Percentiles rank a stretch among this genome's conserved stretches.
These are phyloP conservation scores for Plectrocnemia conspersa DNA, from an alignment of 1,140 invertebrate species.

Conservation along the genomic window DNA sequence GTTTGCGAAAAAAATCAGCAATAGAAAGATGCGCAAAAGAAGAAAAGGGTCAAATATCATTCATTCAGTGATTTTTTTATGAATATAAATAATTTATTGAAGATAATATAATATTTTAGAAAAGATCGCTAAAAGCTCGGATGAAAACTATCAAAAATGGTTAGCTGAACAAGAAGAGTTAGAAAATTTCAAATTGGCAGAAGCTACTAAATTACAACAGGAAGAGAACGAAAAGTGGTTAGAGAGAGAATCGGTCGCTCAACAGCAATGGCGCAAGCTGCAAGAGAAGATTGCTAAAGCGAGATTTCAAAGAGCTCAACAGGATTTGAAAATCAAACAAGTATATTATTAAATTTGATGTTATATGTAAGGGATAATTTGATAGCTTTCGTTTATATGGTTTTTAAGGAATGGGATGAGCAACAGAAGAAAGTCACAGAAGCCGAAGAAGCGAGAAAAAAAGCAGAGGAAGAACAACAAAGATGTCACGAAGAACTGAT, in stretches of 20 bases:
- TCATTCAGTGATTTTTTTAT: neutral
- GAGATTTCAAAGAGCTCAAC: slow-evolving; percentile 46
- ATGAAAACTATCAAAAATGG: slow-evolving; percentile 49
- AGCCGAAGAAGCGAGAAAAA: slow-evolving; percentile 43
- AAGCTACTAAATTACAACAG: slow-evolving; percentile 44
- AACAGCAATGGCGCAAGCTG: slow-evolving; percentile 51
- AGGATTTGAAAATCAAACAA: slow-evolving; percentile 52
- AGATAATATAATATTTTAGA: slow-evolving; percentile 33
- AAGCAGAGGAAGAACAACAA: slow-evolving; percentile 46
- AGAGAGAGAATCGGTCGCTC: slow-evolving; percentile 44
- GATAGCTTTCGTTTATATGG: too few species aligned
- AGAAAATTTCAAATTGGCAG: slow-evolving; percentile 42
- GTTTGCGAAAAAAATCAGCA: slow-evolving; percentile 50
- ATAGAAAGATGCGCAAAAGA: slow-evolving; percentile 20
- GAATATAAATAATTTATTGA: neutral
- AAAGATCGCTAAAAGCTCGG: slow-evolving; percentile 33
- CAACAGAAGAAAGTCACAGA: slow-evolving; percentile 47
- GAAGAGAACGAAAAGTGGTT: slow-evolving; percentile 51
- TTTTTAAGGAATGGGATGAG: slow-evolving; percentile 47
- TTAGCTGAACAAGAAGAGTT: slow-evolving; percentile 42
- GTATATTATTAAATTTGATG: slow-evolving; percentile 23
- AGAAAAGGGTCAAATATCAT: slow-evolving; percentile 23
- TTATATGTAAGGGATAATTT: neutral
- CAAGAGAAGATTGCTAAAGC: slow-evolving; percentile 51
- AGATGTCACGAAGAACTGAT: slow-evolving; percentile 48